These are phyloP conservation scores for Drosophila mettleri DNA, from an alignment of 2,888 invertebrate genomes.

Conservation along the genomic window DNA sequence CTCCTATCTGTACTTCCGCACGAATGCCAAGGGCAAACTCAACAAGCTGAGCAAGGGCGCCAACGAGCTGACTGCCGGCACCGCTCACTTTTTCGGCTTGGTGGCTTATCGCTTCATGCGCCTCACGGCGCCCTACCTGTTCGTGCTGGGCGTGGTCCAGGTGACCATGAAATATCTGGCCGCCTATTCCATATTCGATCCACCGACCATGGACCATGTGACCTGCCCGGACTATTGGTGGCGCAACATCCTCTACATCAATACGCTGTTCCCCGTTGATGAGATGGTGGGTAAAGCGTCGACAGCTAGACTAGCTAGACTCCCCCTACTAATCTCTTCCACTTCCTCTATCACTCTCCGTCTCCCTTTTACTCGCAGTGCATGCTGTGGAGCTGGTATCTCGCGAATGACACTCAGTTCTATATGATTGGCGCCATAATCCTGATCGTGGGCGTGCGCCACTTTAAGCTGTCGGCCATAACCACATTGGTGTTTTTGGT, in stretches of 20 bases:
- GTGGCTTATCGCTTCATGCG: conserved; percentile 91
- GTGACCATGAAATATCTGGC: conserved; percentile 95
- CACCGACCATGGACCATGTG: conserved; percentile 91
- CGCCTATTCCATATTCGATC: conserved; percentile 93
- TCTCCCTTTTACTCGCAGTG: conserved; percentile 86
- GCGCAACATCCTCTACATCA: conserved; percentile 94
- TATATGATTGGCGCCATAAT: conserved; percentile 93
- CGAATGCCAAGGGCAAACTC: conserved; percentile 90
- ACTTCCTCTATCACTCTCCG: no score
- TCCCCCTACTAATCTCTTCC: not conserved
- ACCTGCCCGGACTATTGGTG: conserved; percentile 95
- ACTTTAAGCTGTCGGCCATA: conserved; percentile 91
- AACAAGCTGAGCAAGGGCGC: conserved; percentile 88
- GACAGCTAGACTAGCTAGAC: no score
- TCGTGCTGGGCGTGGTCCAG: conserved; percentile 92
- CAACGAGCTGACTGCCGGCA: conserved; percentile 88
- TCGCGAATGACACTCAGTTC: conserved; percentile 95
- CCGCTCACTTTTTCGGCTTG: conserved; percentile 90
- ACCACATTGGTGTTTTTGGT: conserved; percentile 89
- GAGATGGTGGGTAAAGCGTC: conserved; percentile 89
- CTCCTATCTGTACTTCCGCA: conserved; percentile 93
- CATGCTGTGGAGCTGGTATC: conserved; percentile 96
- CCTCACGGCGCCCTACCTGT: conserved; percentile 92
- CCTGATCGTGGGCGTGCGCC: conserved; percentile 91
- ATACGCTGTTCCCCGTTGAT: conserved; percentile 93